Conservation (phyloP, 2,797 vertebrate species). For the Octomys mimax region DNA sequence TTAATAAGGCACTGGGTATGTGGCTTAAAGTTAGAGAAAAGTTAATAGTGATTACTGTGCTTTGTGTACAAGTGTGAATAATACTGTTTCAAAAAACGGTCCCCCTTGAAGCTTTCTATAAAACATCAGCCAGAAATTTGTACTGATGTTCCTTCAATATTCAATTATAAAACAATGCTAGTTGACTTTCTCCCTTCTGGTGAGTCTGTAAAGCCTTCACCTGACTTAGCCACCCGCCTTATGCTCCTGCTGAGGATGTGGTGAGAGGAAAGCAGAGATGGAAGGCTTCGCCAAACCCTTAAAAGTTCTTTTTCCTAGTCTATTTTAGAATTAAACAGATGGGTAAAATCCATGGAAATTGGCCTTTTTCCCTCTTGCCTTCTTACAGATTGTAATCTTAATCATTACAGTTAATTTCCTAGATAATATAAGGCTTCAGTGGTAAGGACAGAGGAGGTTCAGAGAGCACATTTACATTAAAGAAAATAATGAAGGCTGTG, state of each 20-base stretch:
- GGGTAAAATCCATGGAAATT: constrained; percentile 31
- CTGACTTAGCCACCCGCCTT: background rate
- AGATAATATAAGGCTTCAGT: constrained; percentile 25
- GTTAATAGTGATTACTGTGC: constrained; percentile 33
- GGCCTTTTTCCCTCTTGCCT: background rate
- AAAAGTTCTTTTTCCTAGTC: background rate
- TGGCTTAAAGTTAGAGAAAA: background rate
- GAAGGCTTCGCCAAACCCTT: background rate
- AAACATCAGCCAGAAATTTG: background rate
- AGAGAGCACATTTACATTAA: constrained; percentile 1
- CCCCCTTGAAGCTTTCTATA: too few relatives aligned
- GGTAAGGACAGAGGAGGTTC: background rate
- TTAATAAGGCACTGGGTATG: background rate
- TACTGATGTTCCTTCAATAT: constrained; percentile 16
- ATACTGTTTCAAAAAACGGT: constrained; percentile 14
- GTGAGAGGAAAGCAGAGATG: background rate
- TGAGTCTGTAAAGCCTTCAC: background rate
- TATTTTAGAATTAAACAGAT: constrained; percentile 44
- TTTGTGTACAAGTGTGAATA: background rate
- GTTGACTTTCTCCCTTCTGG: background rate
- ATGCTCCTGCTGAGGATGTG: background rate
- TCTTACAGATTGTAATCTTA: background rate
- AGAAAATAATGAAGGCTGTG: constrained; percentile 4
- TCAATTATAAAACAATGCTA: constrained; percentile 18
- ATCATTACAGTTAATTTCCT: constrained; percentile 43